Conservation (phyloP, 2,113 vertebrate species). For the Dasyornis broadbenti region DNA sequence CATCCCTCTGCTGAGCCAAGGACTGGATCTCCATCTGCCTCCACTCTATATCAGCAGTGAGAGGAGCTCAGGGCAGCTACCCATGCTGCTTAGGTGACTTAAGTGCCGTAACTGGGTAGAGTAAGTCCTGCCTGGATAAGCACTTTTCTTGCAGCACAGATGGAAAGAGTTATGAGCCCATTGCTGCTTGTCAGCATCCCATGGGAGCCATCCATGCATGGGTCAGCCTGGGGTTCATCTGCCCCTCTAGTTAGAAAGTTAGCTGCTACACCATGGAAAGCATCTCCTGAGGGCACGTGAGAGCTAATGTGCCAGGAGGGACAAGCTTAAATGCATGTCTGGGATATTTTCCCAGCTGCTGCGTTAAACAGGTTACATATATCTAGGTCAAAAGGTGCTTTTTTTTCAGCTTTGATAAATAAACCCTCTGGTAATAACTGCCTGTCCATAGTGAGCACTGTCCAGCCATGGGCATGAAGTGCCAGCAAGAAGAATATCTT, state of each 20-base stretch:
- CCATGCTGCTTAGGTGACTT: background rate
- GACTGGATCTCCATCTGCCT: background rate
- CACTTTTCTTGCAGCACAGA: background rate
- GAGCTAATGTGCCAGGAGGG: background rate
- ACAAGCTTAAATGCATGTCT: background rate
- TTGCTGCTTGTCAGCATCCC: background rate
- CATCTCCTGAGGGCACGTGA: background rate
- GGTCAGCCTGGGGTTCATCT: background rate
- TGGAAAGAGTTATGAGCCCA: rapidly evolving
- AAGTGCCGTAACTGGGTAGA: background rate
- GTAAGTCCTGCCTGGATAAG: background rate
- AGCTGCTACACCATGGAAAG: background rate
- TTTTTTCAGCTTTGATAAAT: background rate
- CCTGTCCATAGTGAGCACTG: background rate
- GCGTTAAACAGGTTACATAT: background rate
- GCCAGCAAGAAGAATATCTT: background rate
- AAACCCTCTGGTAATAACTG: background rate
- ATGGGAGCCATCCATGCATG: background rate
- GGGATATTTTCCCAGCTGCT: background rate
- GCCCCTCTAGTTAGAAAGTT: background rate
- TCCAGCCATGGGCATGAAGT: background rate
- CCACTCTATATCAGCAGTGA: background rate
- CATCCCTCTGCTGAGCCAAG: background rate
- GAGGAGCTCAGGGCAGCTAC: background rate
- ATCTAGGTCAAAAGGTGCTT: background rate